Percentiles rank a stretch among this genome's conserved stretches.
These are phyloP conservation scores for Chaetodon trifascialis DNA, from an alignment of 2,113 vertebrate genomes.

Conservation along the genomic window DNA sequence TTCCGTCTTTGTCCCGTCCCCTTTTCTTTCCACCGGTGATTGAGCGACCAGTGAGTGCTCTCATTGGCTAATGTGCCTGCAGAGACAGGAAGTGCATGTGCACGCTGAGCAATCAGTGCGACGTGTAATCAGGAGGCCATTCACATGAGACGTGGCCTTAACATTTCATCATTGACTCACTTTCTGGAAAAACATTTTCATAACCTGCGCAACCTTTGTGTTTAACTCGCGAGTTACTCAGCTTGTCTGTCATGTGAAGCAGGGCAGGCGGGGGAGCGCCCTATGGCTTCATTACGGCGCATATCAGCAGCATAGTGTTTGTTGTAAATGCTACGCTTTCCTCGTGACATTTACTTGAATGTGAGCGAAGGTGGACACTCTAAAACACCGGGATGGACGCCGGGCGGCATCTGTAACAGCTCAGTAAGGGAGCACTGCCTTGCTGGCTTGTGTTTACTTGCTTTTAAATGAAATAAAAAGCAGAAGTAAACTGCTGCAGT, in stretches of 20 bases:
- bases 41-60: background rate
- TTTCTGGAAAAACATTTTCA: slow-evolving; percentile 41
- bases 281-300: slow-evolving; percentile 38
- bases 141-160: slow-evolving; percentile 19
- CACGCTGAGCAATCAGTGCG: slow-evolving; percentile 26
- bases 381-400: background rate
- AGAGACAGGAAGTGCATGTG: background rate
- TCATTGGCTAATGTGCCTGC: background rate
- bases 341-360: slow-evolving; percentile 20
- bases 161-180: slow-evolving; percentile 44
- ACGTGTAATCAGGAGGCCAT: slow-evolving; percentile 33
- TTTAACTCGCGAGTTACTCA: slow-evolving; percentile 48
- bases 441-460: background rate
- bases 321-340: slow-evolving; percentile 4
- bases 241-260: slow-evolving; percentile 42
- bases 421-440: background rate
- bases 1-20: background rate
- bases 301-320: slow-evolving; percentile 15
- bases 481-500: background rate
- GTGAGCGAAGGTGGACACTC: background rate
- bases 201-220: slow-evolving; percentile 47
- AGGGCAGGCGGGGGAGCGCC: slow-evolving; percentile 35
- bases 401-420: background rate
- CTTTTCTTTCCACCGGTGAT: background rate
- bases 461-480: background rate